Percentiles rank a stretch among this genome's conserved stretches.
phyloP scores from a whole-genome alignment of 2,113 vertebrate genomes.

The Charina bottae region DNA sequence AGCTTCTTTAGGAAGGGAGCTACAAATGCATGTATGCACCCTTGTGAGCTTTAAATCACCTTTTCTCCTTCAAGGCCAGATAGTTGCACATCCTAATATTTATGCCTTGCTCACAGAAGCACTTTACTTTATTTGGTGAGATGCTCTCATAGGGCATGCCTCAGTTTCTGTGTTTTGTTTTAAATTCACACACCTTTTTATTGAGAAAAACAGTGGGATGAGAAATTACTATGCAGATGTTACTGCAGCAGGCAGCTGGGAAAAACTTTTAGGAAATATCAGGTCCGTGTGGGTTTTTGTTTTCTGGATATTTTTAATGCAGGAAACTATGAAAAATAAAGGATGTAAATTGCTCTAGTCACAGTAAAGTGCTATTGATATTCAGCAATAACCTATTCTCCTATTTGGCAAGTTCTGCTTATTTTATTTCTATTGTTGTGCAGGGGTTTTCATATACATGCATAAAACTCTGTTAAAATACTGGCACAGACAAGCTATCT shows the following conservation, averaged over 20 bases:
- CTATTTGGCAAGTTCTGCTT: constrained; percentile 48
- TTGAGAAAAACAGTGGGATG: constrained; percentile 54
- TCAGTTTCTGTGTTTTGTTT: constrained; percentile 25
- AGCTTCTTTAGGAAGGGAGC: not conserved
- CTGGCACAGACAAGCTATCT: constrained; percentile 4
- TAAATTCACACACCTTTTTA: constrained; percentile 56
- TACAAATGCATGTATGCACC: not conserved
- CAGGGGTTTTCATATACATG: constrained; percentile 46
- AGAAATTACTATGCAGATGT: constrained; percentile 56
- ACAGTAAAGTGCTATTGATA: constrained; percentile 49
- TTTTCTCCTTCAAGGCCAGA: not conserved
- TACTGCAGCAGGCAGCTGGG: constrained; percentile 41
- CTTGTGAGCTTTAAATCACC: not conserved
- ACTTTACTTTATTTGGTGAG: not conserved
- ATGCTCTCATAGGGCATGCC: constrained; percentile 42
- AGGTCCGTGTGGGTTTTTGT: constrained; percentile 37
- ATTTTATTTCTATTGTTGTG: constrained; percentile 54
- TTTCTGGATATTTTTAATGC: constrained; percentile 37
- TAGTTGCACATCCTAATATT: not conserved
- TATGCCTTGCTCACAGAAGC: not conserved
- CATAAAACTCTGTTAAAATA: constrained; percentile 31
- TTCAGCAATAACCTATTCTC: constrained; percentile 46
- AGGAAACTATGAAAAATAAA: constrained; percentile 57
- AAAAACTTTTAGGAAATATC: constrained; percentile 59
- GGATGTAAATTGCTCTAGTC: constrained; percentile 44